A percentile compares a stretch with the other conserved stretches of the same genome.
phyloP scores from a whole-genome alignment of 2,888 invertebrate genomes.

The Conops quadrifasciatus region DNA sequence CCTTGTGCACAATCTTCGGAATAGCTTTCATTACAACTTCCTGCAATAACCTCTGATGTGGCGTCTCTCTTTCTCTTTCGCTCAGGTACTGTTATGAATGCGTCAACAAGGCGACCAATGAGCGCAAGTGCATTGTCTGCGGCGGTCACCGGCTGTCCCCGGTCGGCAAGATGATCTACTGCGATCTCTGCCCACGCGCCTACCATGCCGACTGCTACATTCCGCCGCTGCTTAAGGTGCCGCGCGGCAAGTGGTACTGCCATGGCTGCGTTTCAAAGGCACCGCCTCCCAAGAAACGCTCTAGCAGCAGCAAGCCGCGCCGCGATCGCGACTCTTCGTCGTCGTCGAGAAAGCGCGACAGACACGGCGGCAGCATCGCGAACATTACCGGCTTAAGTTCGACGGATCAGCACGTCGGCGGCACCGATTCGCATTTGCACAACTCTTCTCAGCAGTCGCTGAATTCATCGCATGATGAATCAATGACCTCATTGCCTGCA shows the following conservation, averaged over 20 bases:
- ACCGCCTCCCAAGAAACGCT: slow-evolving; percentile 76
- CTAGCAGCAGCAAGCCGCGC: slow-evolving; percentile 69
- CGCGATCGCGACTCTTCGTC: slow-evolving; percentile 60
- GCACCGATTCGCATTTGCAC: slow-evolving; percentile 51
- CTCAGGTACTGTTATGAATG: slow-evolving; percentile 94
- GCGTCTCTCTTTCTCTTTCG: background rate
- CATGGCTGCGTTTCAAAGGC: slow-evolving; percentile 86
- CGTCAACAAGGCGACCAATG: slow-evolving; percentile 90
- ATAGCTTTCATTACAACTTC: background rate
- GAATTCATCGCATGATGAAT: slow-evolving; percentile 64
- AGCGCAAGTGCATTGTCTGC: slow-evolving; percentile 93
- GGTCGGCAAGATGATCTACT: slow-evolving; percentile 76
- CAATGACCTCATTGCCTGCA: slow-evolving; percentile 61
- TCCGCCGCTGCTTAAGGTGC: slow-evolving; percentile 84
- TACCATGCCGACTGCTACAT: slow-evolving; percentile 94
- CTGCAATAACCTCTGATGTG: background rate
- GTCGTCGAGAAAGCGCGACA: slow-evolving; percentile 64
- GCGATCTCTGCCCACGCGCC: slow-evolving; percentile 89
- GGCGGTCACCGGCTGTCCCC: slow-evolving; percentile 74
- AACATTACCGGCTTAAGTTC: slow-evolving; percentile 17
- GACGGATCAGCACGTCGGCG: slow-evolving; percentile 16
- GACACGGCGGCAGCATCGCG: slow-evolving; percentile 52
- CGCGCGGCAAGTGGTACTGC: slow-evolving; percentile 90
- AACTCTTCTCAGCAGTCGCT: slow-evolving; percentile 59
- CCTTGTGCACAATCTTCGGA: slow-evolving; percentile 24